Evolutionary conservation across 2,888 invertebrate genomes (phyloP), one percentile per base, ranked within the genome.

Genomic region (Cantharis rustica): DNA sequence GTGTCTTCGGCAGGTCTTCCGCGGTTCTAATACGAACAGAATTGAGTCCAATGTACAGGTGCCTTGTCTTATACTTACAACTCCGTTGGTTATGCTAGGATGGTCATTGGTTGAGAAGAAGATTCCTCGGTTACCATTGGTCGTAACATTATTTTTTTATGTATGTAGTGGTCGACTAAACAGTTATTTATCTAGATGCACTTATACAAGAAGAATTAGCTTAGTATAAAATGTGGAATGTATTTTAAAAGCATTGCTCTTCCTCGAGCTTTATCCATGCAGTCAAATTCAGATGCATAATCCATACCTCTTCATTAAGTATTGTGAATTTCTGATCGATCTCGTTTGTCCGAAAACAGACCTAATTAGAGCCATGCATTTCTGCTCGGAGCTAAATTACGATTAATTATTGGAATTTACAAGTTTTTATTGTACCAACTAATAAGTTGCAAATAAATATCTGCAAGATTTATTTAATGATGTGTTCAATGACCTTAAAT

Each of bases 11-110:
- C 77, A 78, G 79, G 79, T 82, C 82, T 83, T 84, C 82, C 83
- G 84, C 83, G 82, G 83, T 83, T 83, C 81, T 82, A 80, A 81
- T 83, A 81, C 81, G 80, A 80, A 80, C 83, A 84, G 85, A 86
- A 87, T 86, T 87, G 87, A 85, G 86, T 85, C 82, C 85, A 84
- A 81, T 80, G 80, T 83, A 84, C 87, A 86, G 85, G 86, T 85
- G 85, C 82, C 84, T 83, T 81, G 85, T 86, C 86, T 87, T 87
- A 87, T 87, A 87, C 84, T 82, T 83, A 80, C 83, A 80, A 81
- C 82, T 79, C 81, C 81, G 83, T 80, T 82, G 82, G 84, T 82
- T 82, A 81, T 82, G 83, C 84, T 81, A 84, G 80, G 83, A 80
- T 84, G 85, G 83, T 81, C 83, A 87, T 86, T 87, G 87, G 87